Evolutionary conservation across 2,888 invertebrate genomes (phyloP).

Genomic region (Habrosyne pyritoides): DNA sequence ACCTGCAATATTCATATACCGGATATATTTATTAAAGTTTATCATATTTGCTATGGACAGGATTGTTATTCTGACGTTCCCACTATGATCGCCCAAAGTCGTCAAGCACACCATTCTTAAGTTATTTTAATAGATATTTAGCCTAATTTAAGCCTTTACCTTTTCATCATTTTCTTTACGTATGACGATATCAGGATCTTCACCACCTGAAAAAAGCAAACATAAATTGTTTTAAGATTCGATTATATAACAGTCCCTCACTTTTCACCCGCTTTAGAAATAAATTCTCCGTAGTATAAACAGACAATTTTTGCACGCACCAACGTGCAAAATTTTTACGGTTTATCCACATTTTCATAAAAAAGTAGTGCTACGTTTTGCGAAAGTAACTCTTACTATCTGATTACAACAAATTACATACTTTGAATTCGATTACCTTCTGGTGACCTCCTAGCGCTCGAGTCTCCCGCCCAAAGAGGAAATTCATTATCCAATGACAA

Average conservation of each 20-base stretch:
- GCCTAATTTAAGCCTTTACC: slow-evolving; percentile 53
- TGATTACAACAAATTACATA: slow-evolving; percentile 10
- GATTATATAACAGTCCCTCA: too few species aligned
- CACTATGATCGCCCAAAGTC: too few species aligned
- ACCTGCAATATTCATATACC: slow-evolving; percentile 46
- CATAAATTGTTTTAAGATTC: not conserved
- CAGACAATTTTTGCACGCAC: too few species aligned
- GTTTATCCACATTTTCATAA: too few species aligned
- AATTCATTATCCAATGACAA: slow-evolving; percentile 58
- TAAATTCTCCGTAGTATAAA: too few species aligned
- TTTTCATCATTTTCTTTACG: slow-evolving; percentile 54
- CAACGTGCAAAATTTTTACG: too few species aligned
- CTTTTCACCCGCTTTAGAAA: too few species aligned
- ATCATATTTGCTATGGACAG: too few species aligned
- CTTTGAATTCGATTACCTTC: slow-evolving; percentile 81
- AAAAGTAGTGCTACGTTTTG: too few species aligned
- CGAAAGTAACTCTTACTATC: too few species aligned
- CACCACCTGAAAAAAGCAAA: slow-evolving; percentile 58
- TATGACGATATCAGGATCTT: slow-evolving; percentile 66
- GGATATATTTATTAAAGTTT: too few species aligned
- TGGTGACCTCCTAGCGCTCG: slow-evolving; percentile 88
- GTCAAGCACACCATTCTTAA: not conserved
- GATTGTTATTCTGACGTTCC: too few species aligned
- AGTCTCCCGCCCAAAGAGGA: slow-evolving; percentile 86
- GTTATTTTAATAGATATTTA: not conserved